Evolutionary conservation across 2,797 vertebrate genomes (phyloP).

Genomic region (Sebastes alutus): DNA sequence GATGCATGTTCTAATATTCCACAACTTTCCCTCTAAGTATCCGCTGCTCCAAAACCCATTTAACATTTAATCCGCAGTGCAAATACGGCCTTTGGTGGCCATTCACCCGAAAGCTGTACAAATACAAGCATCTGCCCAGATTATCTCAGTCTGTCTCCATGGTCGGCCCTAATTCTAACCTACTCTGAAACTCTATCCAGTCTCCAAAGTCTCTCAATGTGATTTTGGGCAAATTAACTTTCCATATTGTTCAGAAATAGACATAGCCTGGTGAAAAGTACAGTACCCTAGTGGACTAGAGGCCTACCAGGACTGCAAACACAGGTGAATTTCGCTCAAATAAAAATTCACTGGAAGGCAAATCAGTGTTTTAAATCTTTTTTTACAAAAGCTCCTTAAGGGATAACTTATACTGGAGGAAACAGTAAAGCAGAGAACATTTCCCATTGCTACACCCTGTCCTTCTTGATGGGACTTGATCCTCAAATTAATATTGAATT

Average conservation of each 20-base stretch:
- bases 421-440: neutral
- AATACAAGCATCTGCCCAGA: conserved; percentile 73
- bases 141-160: conserved; percentile 59
- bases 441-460: neutral
- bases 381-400: neutral
- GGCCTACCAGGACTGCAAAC: conserved; percentile 39
- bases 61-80: conserved; percentile 68
- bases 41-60: conserved; percentile 59
- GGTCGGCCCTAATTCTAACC: conserved; percentile 50
- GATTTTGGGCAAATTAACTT: conserved; percentile 8
- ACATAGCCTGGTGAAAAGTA: conserved; percentile 32
- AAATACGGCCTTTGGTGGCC: conserved; percentile 64
- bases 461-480: conserved; percentile 17
- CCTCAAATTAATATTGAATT: conserved; percentile 42
- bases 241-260: conserved; percentile 40
- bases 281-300: conserved; percentile 14
- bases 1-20: conserved; percentile 28
- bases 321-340: conserved; percentile 35
- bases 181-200: conserved; percentile 49
- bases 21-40: conserved; percentile 65
- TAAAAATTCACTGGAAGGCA: conserved; percentile 36
- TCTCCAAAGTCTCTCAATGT: conserved; percentile 17
- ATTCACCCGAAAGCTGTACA: conserved; percentile 66
- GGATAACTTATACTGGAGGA: neutral
- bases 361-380: neutral